Base-by-base conservation (phyloP, 1,140 invertebrate species). In the Neodiprion virginianus region DNA sequence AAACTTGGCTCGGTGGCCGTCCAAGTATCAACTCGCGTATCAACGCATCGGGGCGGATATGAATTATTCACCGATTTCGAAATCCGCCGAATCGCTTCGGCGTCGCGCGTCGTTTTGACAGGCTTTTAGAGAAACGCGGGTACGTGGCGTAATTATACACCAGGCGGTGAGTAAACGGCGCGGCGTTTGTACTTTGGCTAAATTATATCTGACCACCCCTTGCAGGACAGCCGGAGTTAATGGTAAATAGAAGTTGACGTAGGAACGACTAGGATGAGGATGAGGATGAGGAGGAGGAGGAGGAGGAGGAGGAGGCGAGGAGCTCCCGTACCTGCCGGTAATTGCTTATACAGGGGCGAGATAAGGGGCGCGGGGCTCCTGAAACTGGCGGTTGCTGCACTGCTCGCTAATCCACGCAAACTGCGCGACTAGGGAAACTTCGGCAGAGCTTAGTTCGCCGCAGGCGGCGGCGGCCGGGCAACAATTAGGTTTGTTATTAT, bases 401-500 rank as follows among this genome's bases (percentile, higher is more conserved):
- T 61, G 53, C 53, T 8, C 8, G n/a, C 11, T 61, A 61, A 61
- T 61, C 53, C 7, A 40, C 28, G 28, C 28, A 40, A 40, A 40
- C 28, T 40, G 28, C 28, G 28, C 28, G 28, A 40, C 28, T 40
- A 40, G 28, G 28, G 2, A 40, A 40, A 40, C 28, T 40, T 40
- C 28, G 28, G 28, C 28, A 61, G 53, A 17, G 53, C 53, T 61
- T 17, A 61, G 53, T 12, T 61, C 53, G n/a, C 53, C 53, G 8
- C 53, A 61, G 4, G n/a, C 53, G 53, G n/a, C 53, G 53, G 28
- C 28, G 28, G 28, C 28, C 28, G 28, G 28, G 28, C 28, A 40
- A 61, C 11, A 61, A 61, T 61, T 61, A 61, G 53, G 53, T 61
- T 61, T 17, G 53, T 14, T 61, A 61, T 61, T 61, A 61, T 61